phyloP scores from a whole-genome alignment of 2,888 invertebrate species.

The Plutella xylostella region DNA sequence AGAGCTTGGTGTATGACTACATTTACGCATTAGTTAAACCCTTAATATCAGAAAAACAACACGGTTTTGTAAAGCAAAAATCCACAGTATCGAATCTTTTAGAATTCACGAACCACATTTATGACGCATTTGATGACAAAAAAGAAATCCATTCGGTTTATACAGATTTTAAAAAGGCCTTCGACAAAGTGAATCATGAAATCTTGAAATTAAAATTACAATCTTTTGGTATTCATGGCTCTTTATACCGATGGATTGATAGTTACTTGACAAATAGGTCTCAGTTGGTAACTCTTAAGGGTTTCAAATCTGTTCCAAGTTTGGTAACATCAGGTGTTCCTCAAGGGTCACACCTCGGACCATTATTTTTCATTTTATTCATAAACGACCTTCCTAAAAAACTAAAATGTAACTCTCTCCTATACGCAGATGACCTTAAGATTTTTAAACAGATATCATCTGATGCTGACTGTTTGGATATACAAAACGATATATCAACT shows the following conservation, averaged over 20 bases:
- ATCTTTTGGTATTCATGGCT: background rate
- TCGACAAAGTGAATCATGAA: slow-evolving; percentile 1
- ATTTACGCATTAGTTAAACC: slow-evolving; percentile 3
- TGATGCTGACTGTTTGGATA: too few relatives aligned
- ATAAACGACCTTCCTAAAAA: background rate
- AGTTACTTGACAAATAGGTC: background rate
- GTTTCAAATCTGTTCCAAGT: background rate
- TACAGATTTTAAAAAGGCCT: slow-evolving; percentile 3
- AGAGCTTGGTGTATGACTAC: slow-evolving; percentile 8
- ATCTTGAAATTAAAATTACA: background rate
- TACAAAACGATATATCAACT: too few relatives aligned
- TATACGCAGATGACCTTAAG: background rate
- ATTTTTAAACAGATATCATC: too few relatives aligned
- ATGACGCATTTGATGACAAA: background rate
- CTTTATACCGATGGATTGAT: background rate
- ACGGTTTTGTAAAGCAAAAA: background rate
- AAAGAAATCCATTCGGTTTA: background rate
- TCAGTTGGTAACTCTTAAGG: background rate
- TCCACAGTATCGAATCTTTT: background rate
- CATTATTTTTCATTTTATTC: background rate
- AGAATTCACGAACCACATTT: background rate
- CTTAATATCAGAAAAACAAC: background rate
- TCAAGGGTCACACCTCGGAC: background rate
- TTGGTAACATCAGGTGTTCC: background rate
- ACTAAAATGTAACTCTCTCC: background rate